Conservation (phyloP, 2,113 vertebrate species). For the Cacatua alba region DNA sequence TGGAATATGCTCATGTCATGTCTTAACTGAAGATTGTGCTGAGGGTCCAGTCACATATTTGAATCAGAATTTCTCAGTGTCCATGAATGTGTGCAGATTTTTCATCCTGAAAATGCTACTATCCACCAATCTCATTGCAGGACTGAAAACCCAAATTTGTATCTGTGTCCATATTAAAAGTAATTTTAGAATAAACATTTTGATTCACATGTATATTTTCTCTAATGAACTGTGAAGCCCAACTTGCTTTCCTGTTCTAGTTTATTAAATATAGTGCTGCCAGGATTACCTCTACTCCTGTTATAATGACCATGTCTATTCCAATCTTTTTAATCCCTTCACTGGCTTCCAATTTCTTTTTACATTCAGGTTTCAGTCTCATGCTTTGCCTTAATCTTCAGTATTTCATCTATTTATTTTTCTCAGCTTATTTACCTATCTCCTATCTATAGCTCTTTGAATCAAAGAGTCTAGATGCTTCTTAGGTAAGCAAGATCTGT, state of each 20-base stretch:
- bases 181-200: background rate
- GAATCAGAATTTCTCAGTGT: background rate
- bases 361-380: background rate
- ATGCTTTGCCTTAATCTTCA: background rate
- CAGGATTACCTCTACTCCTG: background rate
- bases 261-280: background rate
- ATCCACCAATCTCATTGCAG: background rate
- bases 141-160: background rate
- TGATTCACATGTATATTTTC: background rate
- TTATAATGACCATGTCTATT: background rate
- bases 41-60: background rate
- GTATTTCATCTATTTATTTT: background rate
- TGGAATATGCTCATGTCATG: background rate
- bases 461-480: background rate
- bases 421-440: background rate
- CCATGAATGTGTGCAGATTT: background rate
- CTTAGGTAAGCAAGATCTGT: background rate
- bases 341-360: background rate
- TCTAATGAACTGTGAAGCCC: background rate
- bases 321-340: background rate
- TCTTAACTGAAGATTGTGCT: background rate
- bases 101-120: background rate
- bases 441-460: background rate
- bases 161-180: background rate
- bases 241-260: background rate